Conservation (phyloP, 2,113 vertebrate species). For the Apodemus speciosus region DNA sequence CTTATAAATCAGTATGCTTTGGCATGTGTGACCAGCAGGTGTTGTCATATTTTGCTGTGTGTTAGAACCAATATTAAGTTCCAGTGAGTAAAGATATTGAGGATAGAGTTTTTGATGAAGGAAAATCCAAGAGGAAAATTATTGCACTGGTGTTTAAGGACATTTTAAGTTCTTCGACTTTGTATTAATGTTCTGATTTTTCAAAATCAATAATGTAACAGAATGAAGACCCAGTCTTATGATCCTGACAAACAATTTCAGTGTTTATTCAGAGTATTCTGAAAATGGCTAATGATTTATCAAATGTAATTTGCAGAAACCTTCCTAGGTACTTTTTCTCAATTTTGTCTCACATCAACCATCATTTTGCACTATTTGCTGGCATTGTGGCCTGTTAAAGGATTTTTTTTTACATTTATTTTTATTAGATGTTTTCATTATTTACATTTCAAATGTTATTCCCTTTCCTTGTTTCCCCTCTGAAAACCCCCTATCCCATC, state of each 20-base stretch:
- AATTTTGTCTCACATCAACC: background rate
- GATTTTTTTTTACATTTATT: too few species aligned
- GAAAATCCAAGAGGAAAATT: rapidly evolving
- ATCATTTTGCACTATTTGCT: background rate
- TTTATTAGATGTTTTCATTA: too few species aligned
- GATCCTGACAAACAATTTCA: background rate
- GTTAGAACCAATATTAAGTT: background rate
- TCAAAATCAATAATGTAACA: background rate
- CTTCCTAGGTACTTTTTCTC: background rate
- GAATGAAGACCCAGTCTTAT: background rate
- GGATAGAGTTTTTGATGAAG: background rate
- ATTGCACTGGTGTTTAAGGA: background rate
- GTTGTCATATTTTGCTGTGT: background rate
- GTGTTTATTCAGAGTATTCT: background rate
- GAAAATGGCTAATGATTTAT: background rate
- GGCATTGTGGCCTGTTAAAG: background rate
- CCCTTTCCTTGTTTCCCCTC: too few species aligned
- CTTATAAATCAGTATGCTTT: background rate
- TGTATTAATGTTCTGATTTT: background rate
- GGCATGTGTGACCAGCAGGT: background rate
- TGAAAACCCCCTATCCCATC: too few species aligned
- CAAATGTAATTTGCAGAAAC: background rate
- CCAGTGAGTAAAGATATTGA: background rate
- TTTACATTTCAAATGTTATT: too few species aligned
- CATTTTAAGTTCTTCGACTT: background rate